A percentile compares a stretch with the other conserved stretches of the same genome.
Conservation (phyloP, 2,113 vertebrate genomes). For the Cervus canadensis region DNA sequence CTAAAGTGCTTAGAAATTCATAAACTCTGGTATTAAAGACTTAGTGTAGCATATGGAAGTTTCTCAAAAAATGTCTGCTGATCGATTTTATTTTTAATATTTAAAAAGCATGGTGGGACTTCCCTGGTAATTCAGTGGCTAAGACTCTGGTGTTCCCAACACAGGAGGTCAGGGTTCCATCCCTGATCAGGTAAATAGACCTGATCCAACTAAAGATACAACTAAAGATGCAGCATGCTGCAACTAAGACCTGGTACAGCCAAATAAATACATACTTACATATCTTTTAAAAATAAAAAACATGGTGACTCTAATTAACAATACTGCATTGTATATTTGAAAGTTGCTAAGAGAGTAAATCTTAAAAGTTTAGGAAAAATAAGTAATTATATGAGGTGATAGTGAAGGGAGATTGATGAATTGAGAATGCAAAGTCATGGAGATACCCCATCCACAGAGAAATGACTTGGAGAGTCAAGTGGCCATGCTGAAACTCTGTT, state of each 20-base stretch:
- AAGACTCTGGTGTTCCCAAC: background rate
- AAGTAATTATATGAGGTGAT: background rate
- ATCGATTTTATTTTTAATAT: background rate
- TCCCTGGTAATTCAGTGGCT: background rate
- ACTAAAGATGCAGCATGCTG: background rate
- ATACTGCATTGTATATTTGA: background rate
- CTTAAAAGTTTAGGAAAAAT: background rate
- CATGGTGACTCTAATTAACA: background rate
- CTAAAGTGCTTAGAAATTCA: background rate
- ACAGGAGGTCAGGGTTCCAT: background rate
- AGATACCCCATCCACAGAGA: background rate
- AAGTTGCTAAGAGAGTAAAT: background rate
- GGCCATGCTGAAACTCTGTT: background rate
- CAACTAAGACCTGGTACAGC: background rate
- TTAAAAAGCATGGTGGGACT: background rate
- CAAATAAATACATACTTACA: background rate
- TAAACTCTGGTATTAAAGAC: background rate
- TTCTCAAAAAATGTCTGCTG: background rate
- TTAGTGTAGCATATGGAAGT: background rate
- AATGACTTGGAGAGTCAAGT: background rate
- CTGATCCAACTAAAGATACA: background rate
- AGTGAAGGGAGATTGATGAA: background rate
- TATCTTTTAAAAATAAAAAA: background rate
- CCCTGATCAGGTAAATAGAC: background rate
- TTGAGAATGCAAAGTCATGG: background rate